These are phyloP conservation scores for Chaetodon trifasciatus DNA, from an alignment of 2,797 vertebrate species.

Conservation along the genomic window DNA sequence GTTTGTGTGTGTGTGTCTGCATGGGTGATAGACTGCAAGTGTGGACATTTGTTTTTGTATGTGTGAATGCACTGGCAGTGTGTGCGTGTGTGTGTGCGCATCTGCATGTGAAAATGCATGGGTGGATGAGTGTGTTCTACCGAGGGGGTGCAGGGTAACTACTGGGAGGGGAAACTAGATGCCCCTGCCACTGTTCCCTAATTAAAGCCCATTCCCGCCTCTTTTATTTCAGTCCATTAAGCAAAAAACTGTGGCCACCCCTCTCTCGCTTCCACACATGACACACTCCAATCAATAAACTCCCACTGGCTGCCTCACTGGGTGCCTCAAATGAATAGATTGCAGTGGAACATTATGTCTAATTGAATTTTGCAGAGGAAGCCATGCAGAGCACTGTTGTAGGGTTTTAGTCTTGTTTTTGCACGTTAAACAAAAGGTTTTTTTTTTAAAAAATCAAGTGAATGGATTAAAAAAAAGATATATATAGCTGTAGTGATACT, in stretches of 20 bases:
- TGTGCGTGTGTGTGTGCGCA: conserved; percentile 34
- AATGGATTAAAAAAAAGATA: neutral
- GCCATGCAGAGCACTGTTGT: conserved; percentile 58
- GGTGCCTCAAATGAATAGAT: conserved; percentile 89
- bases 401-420: conserved; percentile 44
- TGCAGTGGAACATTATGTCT: conserved; percentile 89
- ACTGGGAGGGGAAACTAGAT: conserved; percentile 86
- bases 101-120: conserved; percentile 57
- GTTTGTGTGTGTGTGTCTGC: conserved; percentile 29
- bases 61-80: conserved; percentile 44
- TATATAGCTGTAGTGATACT: neutral
- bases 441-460: neutral
- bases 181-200: conserved; percentile 90
- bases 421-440: conserved; percentile 37
- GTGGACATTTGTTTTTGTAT: conserved; percentile 41
- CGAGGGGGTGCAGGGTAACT: conserved; percentile 76
- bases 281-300: conserved; percentile 93
- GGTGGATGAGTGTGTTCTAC: conserved; percentile 47
- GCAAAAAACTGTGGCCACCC: conserved; percentile 91
- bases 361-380: conserved; percentile 89
- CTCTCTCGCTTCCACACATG: conserved; percentile 89
- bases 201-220: conserved; percentile 94
- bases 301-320: conserved; percentile 89
- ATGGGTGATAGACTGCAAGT: conserved; percentile 54
- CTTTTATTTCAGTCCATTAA: conserved; percentile 97